Evolutionary conservation across 2,888 invertebrate species (phyloP).

Genomic region (Rhamphomyia laevipes): DNA sequence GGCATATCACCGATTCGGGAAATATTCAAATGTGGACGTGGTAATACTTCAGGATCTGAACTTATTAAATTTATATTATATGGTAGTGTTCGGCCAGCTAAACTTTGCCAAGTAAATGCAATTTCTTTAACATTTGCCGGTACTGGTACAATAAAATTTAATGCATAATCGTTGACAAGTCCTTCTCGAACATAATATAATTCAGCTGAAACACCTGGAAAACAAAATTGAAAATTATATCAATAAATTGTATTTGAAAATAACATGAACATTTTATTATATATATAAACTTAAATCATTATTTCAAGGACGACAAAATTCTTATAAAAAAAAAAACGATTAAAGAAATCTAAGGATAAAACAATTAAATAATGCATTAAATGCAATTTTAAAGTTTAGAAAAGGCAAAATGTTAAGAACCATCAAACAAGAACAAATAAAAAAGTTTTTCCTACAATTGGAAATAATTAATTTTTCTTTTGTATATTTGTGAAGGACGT

Average conservation of each 20-base stretch:
- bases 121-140: conserved; percentile 72
- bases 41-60: conserved; percentile 62
- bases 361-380: no score
- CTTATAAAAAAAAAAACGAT: no score
- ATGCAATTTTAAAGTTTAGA: no score
- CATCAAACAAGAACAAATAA: no score
- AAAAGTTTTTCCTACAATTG: no score
- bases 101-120: conserved; percentile 86
- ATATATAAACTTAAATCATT: no score
- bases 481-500: no score
- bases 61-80: conserved; percentile 70
- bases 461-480: no score
- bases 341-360: no score
- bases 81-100: conserved; percentile 64
- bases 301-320: no score
- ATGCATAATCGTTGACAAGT: conserved; percentile 79
- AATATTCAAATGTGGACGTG: conserved; percentile 68
- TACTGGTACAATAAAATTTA: conserved; percentile 78
- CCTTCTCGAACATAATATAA: conserved; percentile 86
- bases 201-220: conserved; percentile 71
- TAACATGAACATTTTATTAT: conserved; percentile 8
- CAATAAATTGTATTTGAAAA: conserved; percentile 13
- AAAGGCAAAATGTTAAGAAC: no score
- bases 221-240: conserved; percentile 19
- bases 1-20: conserved; percentile 73